Base-by-base conservation (phyloP, 1,140 invertebrate genomes). In the Lethrus apterus region DNA sequence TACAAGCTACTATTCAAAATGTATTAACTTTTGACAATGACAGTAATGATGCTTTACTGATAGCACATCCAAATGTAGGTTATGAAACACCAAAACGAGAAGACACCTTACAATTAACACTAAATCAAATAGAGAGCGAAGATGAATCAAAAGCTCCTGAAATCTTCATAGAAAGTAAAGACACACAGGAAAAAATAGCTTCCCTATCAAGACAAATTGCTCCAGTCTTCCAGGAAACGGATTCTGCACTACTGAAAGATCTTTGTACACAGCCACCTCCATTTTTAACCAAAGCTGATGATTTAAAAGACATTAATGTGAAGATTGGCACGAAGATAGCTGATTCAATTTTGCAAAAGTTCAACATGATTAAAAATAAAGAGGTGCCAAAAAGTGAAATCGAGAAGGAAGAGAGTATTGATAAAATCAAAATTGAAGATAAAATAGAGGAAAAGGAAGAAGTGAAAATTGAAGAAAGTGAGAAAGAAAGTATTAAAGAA, bases 1-100 rank as follows among this genome's bases (percentile, higher is more conserved):
- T 75, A 24, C 67, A 71, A 59, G 66, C 68, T 11, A 59, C 68
- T 8, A 73, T 73, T 26, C 67, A 74, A 53, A 60, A 67, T 29
- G 65, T 64, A 10, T 69, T 69, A 29, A 64, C 59, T 40, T 65
- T 65, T 17, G 69, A 71, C 49, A 60, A 64, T 44, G 69, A 70
- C 32, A 66, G 63, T 45, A 62, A 63, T 44, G 63, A 63, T 45
- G 60, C 57, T 21, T 46, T 66, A 5, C 44, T 63, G 13, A 58
- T 64, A 4, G 55, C 50, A 43, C 40, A 24, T 4, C 40, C 46
- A 13, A 21, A 18, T 18, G 5, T 26, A n/a, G 7, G 8, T n/a
- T 35, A 32, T 7, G 40, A 20, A n/a, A 29, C 36, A 17, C 26
- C 43, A 15, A 65, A 63, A 54, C 40, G 55, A 40, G 58, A 66